These are phyloP conservation scores for Tetramorium simillimum DNA, from an alignment of 1,140 invertebrate species.

Conservation along the genomic window DNA sequence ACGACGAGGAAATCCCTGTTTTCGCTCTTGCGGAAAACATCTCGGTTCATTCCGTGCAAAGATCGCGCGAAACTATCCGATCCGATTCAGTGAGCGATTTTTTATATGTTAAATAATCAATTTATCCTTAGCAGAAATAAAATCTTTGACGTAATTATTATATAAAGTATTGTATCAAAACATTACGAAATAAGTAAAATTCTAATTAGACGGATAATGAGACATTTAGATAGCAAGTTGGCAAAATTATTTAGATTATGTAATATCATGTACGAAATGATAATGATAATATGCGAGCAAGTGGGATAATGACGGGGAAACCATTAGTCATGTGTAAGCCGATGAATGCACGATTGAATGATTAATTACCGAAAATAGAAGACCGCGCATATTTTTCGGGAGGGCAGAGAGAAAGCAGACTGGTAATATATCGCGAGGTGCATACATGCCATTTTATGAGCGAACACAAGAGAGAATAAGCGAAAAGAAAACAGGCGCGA, in stretches of 20 bases:
- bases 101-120: background rate
- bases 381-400: constrained; percentile 15
- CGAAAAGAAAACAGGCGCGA: constrained; percentile 49
- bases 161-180: background rate
- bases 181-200: background rate
- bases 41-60: background rate
- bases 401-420: background rate
- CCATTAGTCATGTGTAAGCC: background rate
- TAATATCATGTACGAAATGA: background rate
- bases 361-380: constrained; percentile 6
- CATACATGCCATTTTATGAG: constrained; percentile 41
- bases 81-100: background rate
- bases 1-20: constrained; percentile 59
- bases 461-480: constrained; percentile 33
- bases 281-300: background rate
- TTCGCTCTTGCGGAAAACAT: constrained; percentile 59
- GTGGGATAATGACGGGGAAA: background rate
- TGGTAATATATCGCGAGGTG: background rate
- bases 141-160: background rate
- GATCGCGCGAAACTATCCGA: background rate
- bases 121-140: background rate
- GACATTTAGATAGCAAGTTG: background rate
- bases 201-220: background rate
- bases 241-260: background rate
- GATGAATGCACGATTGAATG: background rate